Conservation (phyloP, 2,113 vertebrate genomes). For the Gymnogyps californianus region DNA sequence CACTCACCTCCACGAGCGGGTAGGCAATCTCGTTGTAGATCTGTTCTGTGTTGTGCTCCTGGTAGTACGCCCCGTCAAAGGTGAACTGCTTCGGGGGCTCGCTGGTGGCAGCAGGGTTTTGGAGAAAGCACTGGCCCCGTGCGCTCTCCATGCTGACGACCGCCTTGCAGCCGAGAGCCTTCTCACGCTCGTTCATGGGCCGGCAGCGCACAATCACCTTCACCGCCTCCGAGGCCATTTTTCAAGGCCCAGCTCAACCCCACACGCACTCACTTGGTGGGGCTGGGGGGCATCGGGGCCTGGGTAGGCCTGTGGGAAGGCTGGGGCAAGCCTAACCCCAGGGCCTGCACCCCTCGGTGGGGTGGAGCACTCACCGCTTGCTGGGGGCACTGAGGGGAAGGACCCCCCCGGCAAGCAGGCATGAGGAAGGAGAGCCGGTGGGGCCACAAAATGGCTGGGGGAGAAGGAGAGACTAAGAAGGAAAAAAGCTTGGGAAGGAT, state of each 20-base stretch:
- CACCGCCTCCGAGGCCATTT: conserved; percentile 81
- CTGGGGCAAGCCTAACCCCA: background rate
- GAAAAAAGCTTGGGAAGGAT: background rate
- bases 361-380: background rate
- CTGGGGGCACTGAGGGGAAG: background rate
- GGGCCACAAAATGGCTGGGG: background rate
- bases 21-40: conserved; percentile 88
- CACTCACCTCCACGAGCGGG: conserved; percentile 84
- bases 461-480: background rate
- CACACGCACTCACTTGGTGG: fast-evolving
- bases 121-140: conserved; percentile 81
- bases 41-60: conserved; percentile 82
- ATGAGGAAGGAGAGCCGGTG: too few species aligned
- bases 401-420: fast-evolving
- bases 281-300: background rate
- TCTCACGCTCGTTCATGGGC: conserved; percentile 80
- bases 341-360: background rate
- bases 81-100: conserved; percentile 88
- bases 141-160: conserved; percentile 75
- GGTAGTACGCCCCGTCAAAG: conserved; percentile 83
- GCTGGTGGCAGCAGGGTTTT: conserved; percentile 59
- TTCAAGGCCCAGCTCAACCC: too few species aligned
- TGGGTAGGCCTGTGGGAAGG: background rate
- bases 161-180: conserved; percentile 66
- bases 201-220: conserved; percentile 85